Percentiles rank a stretch among this genome's conserved stretches.
phyloP scores from a whole-genome alignment of 2,888 invertebrate species.

The Phyllotreta cruciferae region DNA sequence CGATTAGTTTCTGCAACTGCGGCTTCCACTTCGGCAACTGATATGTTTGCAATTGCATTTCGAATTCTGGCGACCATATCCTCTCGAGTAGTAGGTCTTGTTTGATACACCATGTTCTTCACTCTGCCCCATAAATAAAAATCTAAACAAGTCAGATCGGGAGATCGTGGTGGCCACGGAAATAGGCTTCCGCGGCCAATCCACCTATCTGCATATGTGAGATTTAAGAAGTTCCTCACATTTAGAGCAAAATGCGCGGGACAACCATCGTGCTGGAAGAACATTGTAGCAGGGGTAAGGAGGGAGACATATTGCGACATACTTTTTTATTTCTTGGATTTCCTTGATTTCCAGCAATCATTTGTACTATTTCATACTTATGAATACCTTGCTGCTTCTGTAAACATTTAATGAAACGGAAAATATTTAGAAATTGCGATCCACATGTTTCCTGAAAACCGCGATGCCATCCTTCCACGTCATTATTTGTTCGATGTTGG shows the following conservation, averaged over 20 bases:
- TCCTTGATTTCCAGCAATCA: too few relatives aligned
- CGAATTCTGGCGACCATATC: neutral
- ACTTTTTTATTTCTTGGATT: too few relatives aligned
- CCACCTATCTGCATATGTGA: neutral
- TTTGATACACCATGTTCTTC: neutral
- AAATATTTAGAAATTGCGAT: conserved; percentile 10
- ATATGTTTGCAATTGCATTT: too few relatives aligned
- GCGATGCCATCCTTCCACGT: conserved; percentile 11
- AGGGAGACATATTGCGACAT: neutral
- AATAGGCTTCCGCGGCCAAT: neutral
- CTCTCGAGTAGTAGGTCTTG: neutral
- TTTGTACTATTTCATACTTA: too few relatives aligned
- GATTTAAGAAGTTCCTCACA: neutral
- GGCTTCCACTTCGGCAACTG: too few relatives aligned
- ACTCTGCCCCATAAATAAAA: too few relatives aligned
- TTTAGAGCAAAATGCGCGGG: neutral
- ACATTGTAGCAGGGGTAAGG: neutral
- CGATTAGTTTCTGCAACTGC: too few relatives aligned
- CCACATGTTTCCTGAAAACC: conserved; percentile 5
- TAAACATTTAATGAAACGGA: too few relatives aligned
- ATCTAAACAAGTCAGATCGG: too few relatives aligned
- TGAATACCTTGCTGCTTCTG: too few relatives aligned
- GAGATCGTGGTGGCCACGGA: neutral
- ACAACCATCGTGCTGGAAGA: neutral
- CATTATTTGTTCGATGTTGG: conserved; percentile 13